Evolutionary conservation across 2,113 vertebrate species (phyloP).

Genomic region (Lophius piscatorius): DNA sequence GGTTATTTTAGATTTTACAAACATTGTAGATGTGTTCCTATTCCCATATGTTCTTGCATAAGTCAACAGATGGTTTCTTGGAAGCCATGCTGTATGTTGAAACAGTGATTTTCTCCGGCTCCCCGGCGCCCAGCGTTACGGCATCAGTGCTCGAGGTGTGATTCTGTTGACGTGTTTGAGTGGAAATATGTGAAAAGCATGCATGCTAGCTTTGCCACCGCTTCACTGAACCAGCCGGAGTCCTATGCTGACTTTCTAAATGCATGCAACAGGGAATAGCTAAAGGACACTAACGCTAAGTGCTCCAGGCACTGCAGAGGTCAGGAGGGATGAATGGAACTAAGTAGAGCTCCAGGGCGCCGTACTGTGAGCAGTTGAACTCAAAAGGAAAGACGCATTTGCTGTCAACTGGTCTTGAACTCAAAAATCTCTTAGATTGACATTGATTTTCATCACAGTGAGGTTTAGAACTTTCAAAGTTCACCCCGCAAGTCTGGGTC

Average conservation of each 20-base stretch:
- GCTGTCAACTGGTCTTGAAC: constrained; percentile 4
- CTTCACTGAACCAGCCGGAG: constrained; percentile 26
- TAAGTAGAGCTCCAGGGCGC: constrained; percentile 33
- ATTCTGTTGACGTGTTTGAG: constrained; percentile 54
- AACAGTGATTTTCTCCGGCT: constrained; percentile 5
- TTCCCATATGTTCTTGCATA: constrained; percentile 35
- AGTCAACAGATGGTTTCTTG: constrained; percentile 20
- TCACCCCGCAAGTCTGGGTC: not conserved
- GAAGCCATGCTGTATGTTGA: not conserved
- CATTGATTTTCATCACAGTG: not conserved
- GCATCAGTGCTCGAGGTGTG: constrained; percentile 44
- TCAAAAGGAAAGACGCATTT: no score
- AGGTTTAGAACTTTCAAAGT: constrained; percentile 1
- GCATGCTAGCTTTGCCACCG: constrained; percentile 26
- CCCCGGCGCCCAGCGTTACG: not conserved
- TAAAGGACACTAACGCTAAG: constrained; percentile 43
- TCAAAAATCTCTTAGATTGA: constrained; percentile 8
- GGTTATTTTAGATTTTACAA: no score
- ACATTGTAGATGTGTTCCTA: no score
- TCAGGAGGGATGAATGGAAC: constrained; percentile 30
- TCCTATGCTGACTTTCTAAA: constrained; percentile 15
- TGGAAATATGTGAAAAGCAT: constrained; percentile 68
- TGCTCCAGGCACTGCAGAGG: constrained; percentile 43
- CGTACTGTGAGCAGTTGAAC: constrained; percentile 9
- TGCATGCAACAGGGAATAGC: constrained; percentile 43